These are phyloP conservation scores for Oryzias curvinotus DNA, from an alignment of 2,113 vertebrate genomes.

Conservation along the genomic window DNA sequence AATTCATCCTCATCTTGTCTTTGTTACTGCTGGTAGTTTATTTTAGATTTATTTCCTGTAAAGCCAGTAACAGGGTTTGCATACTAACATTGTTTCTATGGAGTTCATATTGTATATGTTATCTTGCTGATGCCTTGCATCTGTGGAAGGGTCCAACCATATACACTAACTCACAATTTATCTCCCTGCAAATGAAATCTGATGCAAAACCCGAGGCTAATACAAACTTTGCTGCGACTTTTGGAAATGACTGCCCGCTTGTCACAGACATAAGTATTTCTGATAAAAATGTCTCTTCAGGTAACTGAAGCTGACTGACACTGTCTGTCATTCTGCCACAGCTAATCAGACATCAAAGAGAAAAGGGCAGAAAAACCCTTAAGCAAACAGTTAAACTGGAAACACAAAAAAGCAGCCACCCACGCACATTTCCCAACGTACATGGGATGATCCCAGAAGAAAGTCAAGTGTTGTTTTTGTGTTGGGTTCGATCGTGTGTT, in stretches of 20 bases:
- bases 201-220: constrained; percentile 36
- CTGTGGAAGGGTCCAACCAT: constrained; percentile 46
- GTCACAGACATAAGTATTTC: constrained; percentile 8
- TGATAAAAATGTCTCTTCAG: constrained; percentile 40
- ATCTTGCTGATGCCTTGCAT: constrained; percentile 48
- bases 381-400: constrained; percentile 59
- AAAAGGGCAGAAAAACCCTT: constrained; percentile 46
- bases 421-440: constrained; percentile 50
- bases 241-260: constrained; percentile 9
- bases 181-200: constrained; percentile 31
- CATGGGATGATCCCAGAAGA: constrained; percentile 57
- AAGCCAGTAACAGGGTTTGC: constrained; percentile 47
- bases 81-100: constrained; percentile 44
- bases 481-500: constrained; percentile 49
- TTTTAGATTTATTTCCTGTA: constrained; percentile 33
- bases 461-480: constrained; percentile 37
- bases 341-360: constrained; percentile 53
- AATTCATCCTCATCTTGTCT: constrained; percentile 37
- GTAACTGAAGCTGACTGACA: constrained; percentile 16
- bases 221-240: constrained; percentile 28
- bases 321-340: constrained; percentile 28
- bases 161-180: constrained; percentile 31
- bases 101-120: constrained; percentile 57
- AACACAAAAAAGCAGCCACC: constrained; percentile 48
- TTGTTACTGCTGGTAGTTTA: constrained; percentile 12